A percentile compares a stretch with the other conserved stretches of the same genome.
These are phyloP conservation scores for Meloidogyne floridensis DNA, from an alignment of 1,140 invertebrate species.

Conservation along the genomic window DNA sequence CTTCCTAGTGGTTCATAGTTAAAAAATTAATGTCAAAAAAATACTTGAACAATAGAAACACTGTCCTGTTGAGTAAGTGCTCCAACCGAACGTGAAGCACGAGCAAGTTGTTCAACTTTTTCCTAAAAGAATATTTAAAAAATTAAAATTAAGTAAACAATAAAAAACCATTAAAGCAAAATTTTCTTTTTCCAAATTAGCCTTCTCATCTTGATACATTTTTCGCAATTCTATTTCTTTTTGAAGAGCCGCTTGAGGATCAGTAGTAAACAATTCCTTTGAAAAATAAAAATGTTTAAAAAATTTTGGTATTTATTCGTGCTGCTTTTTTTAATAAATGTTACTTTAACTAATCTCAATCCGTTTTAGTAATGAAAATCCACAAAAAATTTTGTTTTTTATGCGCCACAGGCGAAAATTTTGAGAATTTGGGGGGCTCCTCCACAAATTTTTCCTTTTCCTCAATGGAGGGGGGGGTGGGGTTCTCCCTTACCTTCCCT, in stretches of 20 bases:
- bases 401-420: no score
- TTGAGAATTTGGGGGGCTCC: no score
- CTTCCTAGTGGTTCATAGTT: no score
- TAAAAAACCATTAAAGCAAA: slow-evolving; percentile 34
- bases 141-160: not conserved
- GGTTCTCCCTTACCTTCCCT: no score
- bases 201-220: slow-evolving; percentile 44
- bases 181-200: slow-evolving; percentile 39
- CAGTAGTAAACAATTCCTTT: not conserved
- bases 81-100: slow-evolving; percentile 3
- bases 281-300: not conserved
- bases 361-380: no score
- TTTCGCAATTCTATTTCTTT: slow-evolving; percentile 44
- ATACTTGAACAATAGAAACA: slow-evolving; percentile 25
- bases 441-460: no score
- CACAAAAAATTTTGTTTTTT: no score
- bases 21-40: slow-evolving; percentile 13
- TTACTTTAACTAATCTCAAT: no score
- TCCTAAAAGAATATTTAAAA: slow-evolving; percentile 11
- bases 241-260: slow-evolving; percentile 30
- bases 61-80: slow-evolving; percentile 16
- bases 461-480: no score
- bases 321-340: not conserved
- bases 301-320: no score
- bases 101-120: slow-evolving; percentile 37